Percentiles rank a stretch among this genome's conserved stretches.
phyloP scores from a whole-genome alignment of 2,113 vertebrate species.

The Ctenodactylus gundi region DNA sequence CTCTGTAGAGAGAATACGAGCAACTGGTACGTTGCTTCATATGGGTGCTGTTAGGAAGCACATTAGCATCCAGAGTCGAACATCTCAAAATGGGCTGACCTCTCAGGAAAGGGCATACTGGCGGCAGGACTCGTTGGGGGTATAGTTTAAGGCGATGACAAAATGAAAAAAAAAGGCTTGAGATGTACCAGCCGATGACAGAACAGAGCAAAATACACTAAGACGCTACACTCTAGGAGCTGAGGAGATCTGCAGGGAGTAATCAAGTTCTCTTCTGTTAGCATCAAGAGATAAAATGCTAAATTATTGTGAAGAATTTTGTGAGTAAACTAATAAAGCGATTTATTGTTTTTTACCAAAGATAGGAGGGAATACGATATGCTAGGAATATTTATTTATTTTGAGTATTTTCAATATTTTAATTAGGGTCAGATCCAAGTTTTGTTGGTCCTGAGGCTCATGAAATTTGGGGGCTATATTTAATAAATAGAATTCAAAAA shows the following conservation, averaged over 20 bases:
- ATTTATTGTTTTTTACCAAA: slow-evolving; percentile 17
- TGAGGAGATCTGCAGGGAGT: not conserved
- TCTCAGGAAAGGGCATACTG: not conserved
- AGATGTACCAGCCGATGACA: not conserved
- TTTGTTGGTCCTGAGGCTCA: not conserved
- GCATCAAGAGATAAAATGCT: not conserved
- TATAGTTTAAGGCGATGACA: not conserved
- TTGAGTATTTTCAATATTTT: not conserved
- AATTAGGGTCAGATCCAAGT: not conserved
- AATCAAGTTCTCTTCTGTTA: not conserved
- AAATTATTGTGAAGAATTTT: slow-evolving; percentile 16
- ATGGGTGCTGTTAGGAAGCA: not conserved
- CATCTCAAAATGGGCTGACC: not conserved
- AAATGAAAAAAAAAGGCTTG: not conserved
- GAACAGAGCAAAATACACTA: not conserved
- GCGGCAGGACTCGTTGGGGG: not conserved
- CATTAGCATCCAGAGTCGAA: not conserved
- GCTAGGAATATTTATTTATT: not conserved
- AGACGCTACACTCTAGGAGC: not conserved
- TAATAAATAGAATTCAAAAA: not conserved
- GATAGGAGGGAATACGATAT: not conserved
- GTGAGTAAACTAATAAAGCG: not conserved
- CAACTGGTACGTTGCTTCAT: not conserved
- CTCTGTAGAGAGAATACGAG: not conserved
- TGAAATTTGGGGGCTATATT: not conserved